Evolutionary conservation across 2,797 vertebrate genomes (phyloP).

Genomic region (Microchirus variegatus): DNA sequence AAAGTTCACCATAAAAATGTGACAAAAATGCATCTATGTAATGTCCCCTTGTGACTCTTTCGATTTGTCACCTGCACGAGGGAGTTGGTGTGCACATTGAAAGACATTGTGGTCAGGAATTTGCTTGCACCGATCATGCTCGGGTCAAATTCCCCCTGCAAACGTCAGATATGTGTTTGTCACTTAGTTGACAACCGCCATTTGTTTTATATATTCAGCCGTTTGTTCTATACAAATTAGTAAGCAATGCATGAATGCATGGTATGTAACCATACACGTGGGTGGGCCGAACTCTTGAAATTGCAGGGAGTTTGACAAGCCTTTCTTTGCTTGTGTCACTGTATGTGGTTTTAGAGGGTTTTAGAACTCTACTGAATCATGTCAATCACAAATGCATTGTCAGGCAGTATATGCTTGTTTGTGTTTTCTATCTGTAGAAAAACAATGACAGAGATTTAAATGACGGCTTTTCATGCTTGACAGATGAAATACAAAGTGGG

Average conservation of each 20-base stretch:
- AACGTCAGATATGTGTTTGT: conserved; percentile 28
- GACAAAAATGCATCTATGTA: neutral
- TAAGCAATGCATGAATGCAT: conserved; percentile 49
- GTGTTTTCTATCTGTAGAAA: neutral
- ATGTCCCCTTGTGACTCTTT: no score
- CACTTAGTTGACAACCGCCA: conserved; percentile 40
- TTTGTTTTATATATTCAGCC: conserved; percentile 46
- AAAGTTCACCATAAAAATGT: no score
- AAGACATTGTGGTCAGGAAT: conserved; percentile 3
- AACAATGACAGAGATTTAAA: neutral
- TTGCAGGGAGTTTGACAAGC: neutral
- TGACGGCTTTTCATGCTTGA: no score
- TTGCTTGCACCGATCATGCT: conserved; percentile 16
- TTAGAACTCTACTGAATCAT: conserved; percentile 2
- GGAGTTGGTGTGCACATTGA: neutral
- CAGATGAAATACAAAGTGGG: no score
- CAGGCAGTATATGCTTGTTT: neutral
- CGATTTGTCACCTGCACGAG: neutral
- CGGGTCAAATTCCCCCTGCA: conserved; percentile 12
- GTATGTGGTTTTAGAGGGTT: conserved; percentile 8
- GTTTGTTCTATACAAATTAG: conserved; percentile 54
- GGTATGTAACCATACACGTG: conserved; percentile 45
- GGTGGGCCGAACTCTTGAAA: conserved; percentile 14
- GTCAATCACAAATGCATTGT: conserved; percentile 2
- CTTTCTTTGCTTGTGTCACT: conserved; percentile 17